Evolutionary conservation across 2,113 vertebrate genomes (phyloP), one percentile per base, ranked within the genome.

Genomic region (Onychorhynchus coronatus): DNA sequence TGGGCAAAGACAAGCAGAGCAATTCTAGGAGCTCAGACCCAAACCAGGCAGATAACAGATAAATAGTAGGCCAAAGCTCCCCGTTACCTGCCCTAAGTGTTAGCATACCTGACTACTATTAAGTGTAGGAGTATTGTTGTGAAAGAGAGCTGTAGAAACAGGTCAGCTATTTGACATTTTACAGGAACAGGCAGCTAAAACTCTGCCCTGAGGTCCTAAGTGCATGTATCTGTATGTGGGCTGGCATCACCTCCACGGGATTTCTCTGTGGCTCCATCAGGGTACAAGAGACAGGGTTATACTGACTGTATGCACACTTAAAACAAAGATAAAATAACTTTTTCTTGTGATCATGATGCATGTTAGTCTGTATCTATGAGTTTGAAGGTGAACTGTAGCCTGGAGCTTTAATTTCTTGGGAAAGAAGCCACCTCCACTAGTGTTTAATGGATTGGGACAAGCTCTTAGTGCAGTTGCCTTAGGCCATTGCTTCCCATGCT

Each of bases 391-490:
- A 97, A 78, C 70, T 35, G 41, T 82, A 91, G 73, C 93, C 93
- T 55, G 80, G 52, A 92, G 93, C 83, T 93, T 62, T 73, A 25
- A n/a, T 91, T 93, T 89, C 56, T 49, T 70, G 78, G 81, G 68
- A 44, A 89, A 87, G 91, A 77, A 95, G 75, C 65, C 86, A 93
- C 88, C 68, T 92, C 72, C 74, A 66, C 73, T 56, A 37, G 68
- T 62, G 49, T 87, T 84, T 95, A 94, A 96, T 95, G 91, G 88
- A 14, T 70, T 96, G 91, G 96, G 95, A 95, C 96, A 96, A 90
- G 85, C 68, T 89, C 90, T 87, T 79, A 83, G 65, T 79, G 73
- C 66, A 56, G 92, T 72, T 0, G 7, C 95, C 93, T 75, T 30
- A 82, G 91, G 96, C 67, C 61, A 12, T 71, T 78, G 68, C 81